Evolutionary conservation across 1,140 invertebrate genomes (phyloP), one percentile per base, ranked within the genome.

Genomic region (Papilio aristodemus): DNA sequence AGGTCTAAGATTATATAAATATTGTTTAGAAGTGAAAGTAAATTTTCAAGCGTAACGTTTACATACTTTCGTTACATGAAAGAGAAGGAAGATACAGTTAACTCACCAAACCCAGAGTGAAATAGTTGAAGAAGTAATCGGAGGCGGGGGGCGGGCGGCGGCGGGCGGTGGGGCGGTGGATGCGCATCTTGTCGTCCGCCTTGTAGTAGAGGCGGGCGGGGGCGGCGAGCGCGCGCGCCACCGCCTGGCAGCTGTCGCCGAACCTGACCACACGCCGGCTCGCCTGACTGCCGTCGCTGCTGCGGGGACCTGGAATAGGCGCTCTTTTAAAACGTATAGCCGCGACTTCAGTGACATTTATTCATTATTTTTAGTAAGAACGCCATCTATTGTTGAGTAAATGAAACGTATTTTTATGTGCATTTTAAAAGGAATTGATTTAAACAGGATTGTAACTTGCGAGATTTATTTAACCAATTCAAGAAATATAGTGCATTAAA

Each of bases 91-190:
- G n/a, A n/a, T n/a, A n/a, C n/a, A n/a, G n/a, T 50, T 9, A 22
- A 93, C 95, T 93, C 90, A 97, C 97, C 91, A 99, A 89, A 74
- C 98, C 98, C 67, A 99, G 92, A 0, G 97, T 98, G 85, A 99
- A 98, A 89, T 99, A 99, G 92, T 99, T 99, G 89, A 97, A 99
- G 92, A 99, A 99, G 89, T 97, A 99, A 89, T 99, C 98, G 64
- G 95, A 95, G 64, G 95, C 95, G 64, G 94, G 95, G 69, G 95
- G 95, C 36, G 95, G 93, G 39, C 95, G 93, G 76, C 95, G 94
- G 71, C 95, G 95, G 13, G 97, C 95, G 81, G 97, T 96, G 17
- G 97, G 96, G 71, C 96, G 95, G 89, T 99, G 98, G 79, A 99
- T 99, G 90, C 97, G 96, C 98, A 99, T 99, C 92, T 99, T 99